Percentiles rank a stretch among this genome's conserved stretches.
Conservation (phyloP, 53 echinoderm and acorn worm species). For the Echinometra lucunter region DNA sequence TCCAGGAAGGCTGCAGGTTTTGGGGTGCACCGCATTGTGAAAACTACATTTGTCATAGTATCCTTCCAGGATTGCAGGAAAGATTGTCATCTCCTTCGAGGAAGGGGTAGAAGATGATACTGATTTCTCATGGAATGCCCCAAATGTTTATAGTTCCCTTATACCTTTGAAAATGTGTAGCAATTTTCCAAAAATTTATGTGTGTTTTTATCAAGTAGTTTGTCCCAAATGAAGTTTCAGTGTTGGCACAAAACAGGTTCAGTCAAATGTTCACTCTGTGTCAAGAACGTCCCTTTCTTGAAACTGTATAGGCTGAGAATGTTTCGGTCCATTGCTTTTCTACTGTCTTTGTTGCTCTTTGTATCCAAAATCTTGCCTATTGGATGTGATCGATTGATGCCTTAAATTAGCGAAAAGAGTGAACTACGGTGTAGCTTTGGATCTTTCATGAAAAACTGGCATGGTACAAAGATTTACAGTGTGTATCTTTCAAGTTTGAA, state of each 20-base stretch:
- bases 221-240: neutral
- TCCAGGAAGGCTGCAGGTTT: neutral
- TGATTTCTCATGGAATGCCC: neutral
- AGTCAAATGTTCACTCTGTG: neutral
- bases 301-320: neutral
- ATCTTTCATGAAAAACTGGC: neutral
- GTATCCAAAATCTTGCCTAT: conserved; percentile 38
- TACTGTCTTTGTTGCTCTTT: neutral
- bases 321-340: neutral
- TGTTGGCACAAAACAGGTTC: neutral
- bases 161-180: neutral
- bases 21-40: neutral
- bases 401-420: too few relatives aligned
- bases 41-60: neutral
- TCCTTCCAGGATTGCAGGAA: neutral
- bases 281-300: neutral
- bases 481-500: neutral
- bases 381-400: neutral
- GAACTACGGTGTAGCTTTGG: neutral
- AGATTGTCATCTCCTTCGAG: neutral
- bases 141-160: neutral
- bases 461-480: neutral
- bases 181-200: neutral
- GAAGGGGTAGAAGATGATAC: neutral
- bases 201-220: conserved; percentile 11